A percentile compares a stretch with the other conserved stretches of the same genome.
These are phyloP conservation scores for Lucinisca nassula DNA, from an alignment of 2,888 invertebrate genomes.

Conservation along the genomic window DNA sequence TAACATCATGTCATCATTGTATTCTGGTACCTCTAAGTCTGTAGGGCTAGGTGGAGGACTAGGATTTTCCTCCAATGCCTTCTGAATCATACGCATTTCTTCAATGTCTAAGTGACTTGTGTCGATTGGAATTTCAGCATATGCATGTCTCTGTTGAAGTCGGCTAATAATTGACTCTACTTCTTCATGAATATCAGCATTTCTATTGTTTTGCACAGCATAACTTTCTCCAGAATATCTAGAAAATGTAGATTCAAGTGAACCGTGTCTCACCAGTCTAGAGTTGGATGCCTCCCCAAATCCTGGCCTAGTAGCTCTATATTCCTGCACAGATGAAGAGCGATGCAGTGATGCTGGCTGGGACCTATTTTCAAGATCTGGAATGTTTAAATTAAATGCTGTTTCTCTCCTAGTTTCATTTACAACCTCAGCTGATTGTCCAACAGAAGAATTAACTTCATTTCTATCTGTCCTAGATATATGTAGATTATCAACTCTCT, in stretches of 20 bases:
- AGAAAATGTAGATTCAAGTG: background rate
- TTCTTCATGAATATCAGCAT: conserved; percentile 6
- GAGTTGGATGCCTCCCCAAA: background rate
- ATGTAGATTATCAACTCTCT: background rate
- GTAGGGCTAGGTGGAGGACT: conserved; percentile 54
- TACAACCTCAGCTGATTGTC: background rate
- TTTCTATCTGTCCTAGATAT: background rate
- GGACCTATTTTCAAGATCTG: background rate
- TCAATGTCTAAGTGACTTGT: conserved; percentile 61
- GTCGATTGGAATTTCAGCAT: conserved; percentile 21
- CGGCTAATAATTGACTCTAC: background rate
- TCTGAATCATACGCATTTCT: conserved; percentile 66
- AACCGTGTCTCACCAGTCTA: background rate
- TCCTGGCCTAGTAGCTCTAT: background rate
- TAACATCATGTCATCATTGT: background rate
- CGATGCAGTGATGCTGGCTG: background rate
- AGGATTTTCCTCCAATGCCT: conserved; percentile 61
- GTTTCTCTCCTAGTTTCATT: background rate
- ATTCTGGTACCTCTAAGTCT: background rate
- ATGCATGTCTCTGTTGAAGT: conserved; percentile 33
- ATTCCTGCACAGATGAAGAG: background rate
- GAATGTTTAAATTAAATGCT: background rate
- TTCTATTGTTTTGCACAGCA: background rate
- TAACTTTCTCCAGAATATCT: background rate
- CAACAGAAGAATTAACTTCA: background rate